phyloP scores from a whole-genome alignment of 2,797 vertebrate genomes.

The Smutsia temminckii region DNA sequence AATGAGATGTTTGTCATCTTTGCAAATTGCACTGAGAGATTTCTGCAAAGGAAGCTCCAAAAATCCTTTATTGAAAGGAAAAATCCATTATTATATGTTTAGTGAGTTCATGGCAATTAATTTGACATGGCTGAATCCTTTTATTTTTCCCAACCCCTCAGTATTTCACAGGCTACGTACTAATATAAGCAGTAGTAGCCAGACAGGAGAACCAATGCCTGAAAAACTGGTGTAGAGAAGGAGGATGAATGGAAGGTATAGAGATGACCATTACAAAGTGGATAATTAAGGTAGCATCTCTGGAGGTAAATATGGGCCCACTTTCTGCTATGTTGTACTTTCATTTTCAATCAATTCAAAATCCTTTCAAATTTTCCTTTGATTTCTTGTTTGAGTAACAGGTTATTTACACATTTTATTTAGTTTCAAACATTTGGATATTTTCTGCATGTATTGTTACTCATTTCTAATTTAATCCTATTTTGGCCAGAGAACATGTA shows the following conservation, averaged over 20 bases:
- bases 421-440: not conserved
- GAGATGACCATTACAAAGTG: not conserved
- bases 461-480: not conserved
- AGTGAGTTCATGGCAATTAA: not conserved
- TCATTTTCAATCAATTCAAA: not conserved
- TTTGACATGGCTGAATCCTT: not conserved
- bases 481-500: not conserved
- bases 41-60: not conserved
- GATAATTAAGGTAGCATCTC: not conserved
- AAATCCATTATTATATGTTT: slow-evolving; percentile 3
- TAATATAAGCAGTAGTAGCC: not conserved
- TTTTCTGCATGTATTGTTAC: not conserved
- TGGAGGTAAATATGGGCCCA: not conserved
- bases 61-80: slow-evolving; percentile 27
- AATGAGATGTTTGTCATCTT: not conserved
- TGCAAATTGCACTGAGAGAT: not conserved
- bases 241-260: not conserved
- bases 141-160: not conserved
- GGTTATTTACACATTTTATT: not conserved
- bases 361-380: not conserved
- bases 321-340: not conserved
- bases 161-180: not conserved
- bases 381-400: not conserved
- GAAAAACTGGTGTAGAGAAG: not conserved
- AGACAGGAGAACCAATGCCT: not conserved